phyloP scores from a whole-genome alignment of 2,113 vertebrate species.

The Myrmecobius fasciatus region DNA sequence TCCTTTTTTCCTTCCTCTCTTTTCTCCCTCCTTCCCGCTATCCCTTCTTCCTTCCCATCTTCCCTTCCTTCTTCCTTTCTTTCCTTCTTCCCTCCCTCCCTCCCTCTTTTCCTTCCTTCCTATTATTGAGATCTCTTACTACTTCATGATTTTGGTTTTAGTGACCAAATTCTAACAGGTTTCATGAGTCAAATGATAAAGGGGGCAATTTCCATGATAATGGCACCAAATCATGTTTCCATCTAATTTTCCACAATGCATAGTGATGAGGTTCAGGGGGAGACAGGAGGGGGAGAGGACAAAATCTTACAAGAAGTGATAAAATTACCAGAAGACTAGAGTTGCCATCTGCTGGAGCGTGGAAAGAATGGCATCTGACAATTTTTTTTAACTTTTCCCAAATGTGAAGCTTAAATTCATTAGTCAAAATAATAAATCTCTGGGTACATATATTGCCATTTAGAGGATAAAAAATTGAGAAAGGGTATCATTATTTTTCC shows the following conservation, averaged over 20 bases:
- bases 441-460: background rate
- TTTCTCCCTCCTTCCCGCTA: background rate
- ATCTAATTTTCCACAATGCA: background rate
- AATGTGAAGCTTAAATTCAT: background rate
- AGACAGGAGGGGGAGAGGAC: background rate
- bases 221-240: background rate
- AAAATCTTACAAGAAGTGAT: background rate
- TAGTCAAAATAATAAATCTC: constrained; percentile 1
- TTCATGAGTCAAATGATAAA: background rate
- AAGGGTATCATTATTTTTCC: background rate
- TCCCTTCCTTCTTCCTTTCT: background rate
- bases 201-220: background rate
- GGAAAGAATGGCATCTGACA: background rate
- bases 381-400: background rate
- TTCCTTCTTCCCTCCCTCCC: background rate
- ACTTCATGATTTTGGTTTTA: background rate
- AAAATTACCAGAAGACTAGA: background rate
- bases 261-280: background rate
- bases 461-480: background rate
- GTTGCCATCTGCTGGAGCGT: background rate
- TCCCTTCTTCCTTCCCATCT: background rate
- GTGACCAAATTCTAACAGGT: background rate
- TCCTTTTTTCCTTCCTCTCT: too few relatives aligned
- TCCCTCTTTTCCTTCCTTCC: background rate
- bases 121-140: background rate